Percentiles rank a stretch among this genome's conserved stretches.
Evolutionary conservation across 1,140 invertebrate species (phyloP).

Genomic region (Piezodorus guildinii): DNA sequence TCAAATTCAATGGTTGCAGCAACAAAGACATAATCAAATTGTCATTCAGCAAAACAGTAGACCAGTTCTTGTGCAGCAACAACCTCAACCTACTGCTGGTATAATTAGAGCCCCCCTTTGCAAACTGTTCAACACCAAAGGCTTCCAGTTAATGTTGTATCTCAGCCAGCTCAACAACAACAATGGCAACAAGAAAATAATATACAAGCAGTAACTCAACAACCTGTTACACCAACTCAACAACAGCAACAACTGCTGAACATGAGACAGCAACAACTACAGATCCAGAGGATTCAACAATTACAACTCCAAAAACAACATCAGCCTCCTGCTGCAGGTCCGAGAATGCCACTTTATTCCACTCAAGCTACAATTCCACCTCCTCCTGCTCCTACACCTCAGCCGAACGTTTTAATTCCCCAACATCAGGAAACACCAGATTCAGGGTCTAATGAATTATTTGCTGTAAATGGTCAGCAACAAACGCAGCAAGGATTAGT

Average conservation of each 20-base stretch:
- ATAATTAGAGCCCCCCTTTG: slow-evolving; percentile 12
- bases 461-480: slow-evolving; percentile 14
- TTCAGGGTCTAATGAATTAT: slow-evolving; percentile 3
- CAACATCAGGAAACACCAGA: slow-evolving; percentile 18
- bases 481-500: slow-evolving; percentile 31
- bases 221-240: slow-evolving; percentile 30
- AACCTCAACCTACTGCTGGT: slow-evolving; percentile 35
- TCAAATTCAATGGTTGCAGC: slow-evolving; percentile 53
- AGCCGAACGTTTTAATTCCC: slow-evolving; percentile 14
- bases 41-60: slow-evolving; percentile 30
- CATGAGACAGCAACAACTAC: slow-evolving; percentile 42
- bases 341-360: slow-evolving; percentile 20
- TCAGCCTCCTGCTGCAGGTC: slow-evolving; percentile 28
- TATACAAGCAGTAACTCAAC: slow-evolving; percentile 25
- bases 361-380: slow-evolving; percentile 18
- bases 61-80: slow-evolving; percentile 27
- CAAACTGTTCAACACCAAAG: slow-evolving; percentile 23
- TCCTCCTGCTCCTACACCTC: neutral
- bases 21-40: slow-evolving; percentile 39
- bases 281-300: slow-evolving; percentile 29
- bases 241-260: slow-evolving; percentile 33
- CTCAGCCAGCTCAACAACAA: slow-evolving; percentile 31
- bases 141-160: slow-evolving; percentile 23
- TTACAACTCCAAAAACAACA: slow-evolving; percentile 33
- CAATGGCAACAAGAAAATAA: slow-evolving; percentile 42